Evolutionary conservation across 1,140 invertebrate genomes (phyloP).

Genomic region (Eubasilissa regina): DNA sequence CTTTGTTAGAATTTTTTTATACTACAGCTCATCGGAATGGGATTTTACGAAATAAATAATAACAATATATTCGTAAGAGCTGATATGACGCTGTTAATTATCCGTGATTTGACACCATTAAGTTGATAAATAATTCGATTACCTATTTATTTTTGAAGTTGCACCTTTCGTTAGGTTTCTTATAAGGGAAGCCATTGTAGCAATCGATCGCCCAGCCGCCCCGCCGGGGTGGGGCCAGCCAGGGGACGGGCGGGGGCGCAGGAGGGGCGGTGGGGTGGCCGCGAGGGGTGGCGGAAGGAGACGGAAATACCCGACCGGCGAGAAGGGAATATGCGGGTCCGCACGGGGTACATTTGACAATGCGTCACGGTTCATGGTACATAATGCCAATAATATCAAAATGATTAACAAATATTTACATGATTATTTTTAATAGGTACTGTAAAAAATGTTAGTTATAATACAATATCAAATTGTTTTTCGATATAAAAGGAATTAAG

Average conservation of each 20-base stretch:
- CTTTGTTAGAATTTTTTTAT: too few species aligned
- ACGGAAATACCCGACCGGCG: slow-evolving; percentile 40
- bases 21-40: too few species aligned
- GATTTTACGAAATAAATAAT: too few species aligned
- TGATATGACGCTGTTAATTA: too few species aligned
- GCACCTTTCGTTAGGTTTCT: neutral
- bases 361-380: neutral
- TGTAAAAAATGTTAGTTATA: too few species aligned
- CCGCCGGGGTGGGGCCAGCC: slow-evolving; percentile 33
- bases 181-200: slow-evolving; percentile 1
- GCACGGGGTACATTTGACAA: neutral
- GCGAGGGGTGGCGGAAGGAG: slow-evolving; percentile 47
- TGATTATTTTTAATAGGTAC: neutral
- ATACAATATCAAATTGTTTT: too few species aligned
- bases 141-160: neutral
- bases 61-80: too few species aligned
- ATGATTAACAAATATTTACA: neutral
- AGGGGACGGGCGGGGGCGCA: slow-evolving; percentile 54
- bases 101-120: neutral
- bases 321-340: slow-evolving; percentile 16
- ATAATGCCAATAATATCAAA: neutral
- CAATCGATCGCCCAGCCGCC: slow-evolving; percentile 47
- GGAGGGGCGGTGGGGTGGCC: slow-evolving; percentile 33
- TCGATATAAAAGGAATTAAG: too few species aligned
- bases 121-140: too few species aligned